phyloP scores from a whole-genome alignment of 2,113 vertebrate species.

The Eira barbara region DNA sequence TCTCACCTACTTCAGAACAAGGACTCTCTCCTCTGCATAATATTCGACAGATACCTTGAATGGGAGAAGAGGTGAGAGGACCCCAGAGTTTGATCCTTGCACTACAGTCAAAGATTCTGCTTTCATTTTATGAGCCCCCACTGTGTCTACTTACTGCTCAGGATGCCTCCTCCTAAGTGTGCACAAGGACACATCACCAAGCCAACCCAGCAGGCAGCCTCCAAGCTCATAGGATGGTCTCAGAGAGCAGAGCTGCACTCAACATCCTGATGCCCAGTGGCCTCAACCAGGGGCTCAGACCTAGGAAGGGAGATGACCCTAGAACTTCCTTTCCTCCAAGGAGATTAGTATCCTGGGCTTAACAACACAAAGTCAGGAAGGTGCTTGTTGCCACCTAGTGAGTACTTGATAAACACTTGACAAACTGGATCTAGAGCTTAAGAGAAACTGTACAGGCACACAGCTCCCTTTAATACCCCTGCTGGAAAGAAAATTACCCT shows the following conservation, averaged over 20 bases:
- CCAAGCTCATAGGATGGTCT: background rate
- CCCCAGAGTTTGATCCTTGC: background rate
- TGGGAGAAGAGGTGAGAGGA: background rate
- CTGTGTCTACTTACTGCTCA: background rate
- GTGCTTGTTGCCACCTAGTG: background rate
- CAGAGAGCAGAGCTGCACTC: background rate
- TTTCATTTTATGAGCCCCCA: background rate
- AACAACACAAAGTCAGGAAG: background rate
- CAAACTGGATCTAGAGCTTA: background rate
- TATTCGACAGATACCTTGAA: background rate
- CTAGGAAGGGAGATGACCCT: background rate
- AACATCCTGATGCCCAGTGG: background rate
- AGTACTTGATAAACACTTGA: background rate
- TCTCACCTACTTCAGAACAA: background rate
- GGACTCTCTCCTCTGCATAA: background rate
- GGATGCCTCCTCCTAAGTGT: background rate
- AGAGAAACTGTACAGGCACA: background rate
- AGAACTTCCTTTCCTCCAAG: conserved; percentile 4
- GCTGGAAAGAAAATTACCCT: background rate
- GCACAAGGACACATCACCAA: background rate
- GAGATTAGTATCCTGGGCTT: background rate
- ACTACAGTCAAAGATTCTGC: background rate
- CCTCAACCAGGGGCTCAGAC: background rate
- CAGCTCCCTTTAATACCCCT: background rate
- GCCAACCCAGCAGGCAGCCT: background rate